Base-by-base conservation (phyloP, 2,797 vertebrate genomes). In the Spondyliosoma cantharus region DNA sequence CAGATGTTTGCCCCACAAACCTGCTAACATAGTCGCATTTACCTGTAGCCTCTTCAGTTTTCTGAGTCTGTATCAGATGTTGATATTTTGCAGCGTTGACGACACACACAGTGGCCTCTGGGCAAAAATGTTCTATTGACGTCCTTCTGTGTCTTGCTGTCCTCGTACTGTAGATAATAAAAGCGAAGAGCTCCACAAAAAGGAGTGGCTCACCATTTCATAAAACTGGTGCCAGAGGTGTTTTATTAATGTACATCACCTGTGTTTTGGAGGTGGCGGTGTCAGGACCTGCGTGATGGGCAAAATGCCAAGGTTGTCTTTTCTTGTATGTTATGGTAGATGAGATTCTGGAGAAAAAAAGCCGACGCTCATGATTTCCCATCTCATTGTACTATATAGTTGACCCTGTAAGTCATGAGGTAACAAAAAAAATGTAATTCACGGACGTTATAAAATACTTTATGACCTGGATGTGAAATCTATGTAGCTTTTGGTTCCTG, bases 381-480 rank as follows among this genome's bases (percentile, higher is more conserved):
- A 45, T 17, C 43, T 54, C 17, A 68, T 17, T 63, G 56, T 29
- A 37, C 37, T 37, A 9, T 37, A 11, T 37, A 32, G 42, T 15
- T 32, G 11, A 62, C 19, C 69, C 20, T 50, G 16, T 20, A 37
- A 62, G 63, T 70, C 60, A 65, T 71, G 56, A 1, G 61, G 50
- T 37, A 37, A 32, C 29, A 32, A 3, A n/a, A 56, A 64, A 48
- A 73, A 45, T 25, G 48, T 67, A 70, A 74, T 48, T 72, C 62
- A 58, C 52, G 42, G 77, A 72, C 7, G 69, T 58, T 46, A 50
- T 60, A 20, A 64, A 65, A 69, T 32, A 52, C 20, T 45, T 68
- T 14, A 61, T 79, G 53, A 71, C 56, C 45, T 54, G 32, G 24
- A 29, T 58, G 19, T 62, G 25, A 86, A 85, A 87, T 86, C 84